phyloP scores from a whole-genome alignment of 2,113 vertebrate species.

The Paramormyrops kingsleyae region DNA sequence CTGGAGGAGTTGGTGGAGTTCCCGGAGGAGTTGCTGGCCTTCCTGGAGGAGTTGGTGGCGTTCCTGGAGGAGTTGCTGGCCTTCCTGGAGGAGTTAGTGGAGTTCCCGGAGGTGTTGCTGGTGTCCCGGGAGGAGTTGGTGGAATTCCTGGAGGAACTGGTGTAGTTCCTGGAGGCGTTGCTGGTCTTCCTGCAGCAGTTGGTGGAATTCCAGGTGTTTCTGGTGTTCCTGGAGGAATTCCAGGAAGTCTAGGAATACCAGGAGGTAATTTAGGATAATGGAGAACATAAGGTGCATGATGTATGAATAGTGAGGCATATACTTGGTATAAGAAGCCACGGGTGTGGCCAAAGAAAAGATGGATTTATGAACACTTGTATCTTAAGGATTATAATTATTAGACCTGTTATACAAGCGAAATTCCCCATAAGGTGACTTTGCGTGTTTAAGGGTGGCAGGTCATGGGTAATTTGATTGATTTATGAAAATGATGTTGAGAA shows the following conservation, averaged over 20 bases:
- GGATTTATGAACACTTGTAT: no score
- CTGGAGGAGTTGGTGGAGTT: background rate
- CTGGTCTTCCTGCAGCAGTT: background rate
- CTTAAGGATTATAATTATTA: no score
- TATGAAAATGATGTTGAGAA: no score
- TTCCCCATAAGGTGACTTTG: no score
- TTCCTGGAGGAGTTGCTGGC: background rate
- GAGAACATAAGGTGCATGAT: background rate
- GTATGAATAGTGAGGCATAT: background rate
- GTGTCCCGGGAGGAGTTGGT: constrained; percentile 4
- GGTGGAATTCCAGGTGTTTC: constrained; percentile 10
- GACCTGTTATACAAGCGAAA: no score
- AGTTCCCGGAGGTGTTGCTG: constrained; percentile 7
- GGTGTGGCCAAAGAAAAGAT: no score
- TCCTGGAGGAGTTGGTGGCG: background rate
- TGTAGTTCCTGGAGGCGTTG: no score
- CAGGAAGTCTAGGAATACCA: constrained; percentile 17
- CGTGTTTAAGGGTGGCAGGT: no score
- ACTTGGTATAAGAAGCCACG: no score
- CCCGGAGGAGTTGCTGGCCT: background rate
- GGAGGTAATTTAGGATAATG: background rate
- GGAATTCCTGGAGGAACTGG: background rate
- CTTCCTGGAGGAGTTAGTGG: background rate
- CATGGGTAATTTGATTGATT: no score
- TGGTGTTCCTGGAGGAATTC: constrained; percentile 12